Percentiles rank a stretch among this genome's conserved stretches.
Conservation (phyloP, 2,888 invertebrate species). For the Cotesia congregata region DNA sequence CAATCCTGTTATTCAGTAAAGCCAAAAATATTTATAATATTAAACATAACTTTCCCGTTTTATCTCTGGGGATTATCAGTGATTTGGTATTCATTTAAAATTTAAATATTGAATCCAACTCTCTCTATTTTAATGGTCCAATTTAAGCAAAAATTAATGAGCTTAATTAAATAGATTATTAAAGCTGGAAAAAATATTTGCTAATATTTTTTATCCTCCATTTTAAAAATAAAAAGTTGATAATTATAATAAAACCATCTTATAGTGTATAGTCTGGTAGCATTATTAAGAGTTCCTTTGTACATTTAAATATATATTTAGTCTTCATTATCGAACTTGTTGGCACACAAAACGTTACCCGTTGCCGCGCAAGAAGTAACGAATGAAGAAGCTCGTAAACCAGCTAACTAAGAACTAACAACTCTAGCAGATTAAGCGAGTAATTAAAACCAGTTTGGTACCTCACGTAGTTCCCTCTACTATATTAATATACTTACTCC, state of each 20-base stretch:
- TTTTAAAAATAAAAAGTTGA: not conserved
- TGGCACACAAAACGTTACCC: not conserved
- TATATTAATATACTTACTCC: not conserved
- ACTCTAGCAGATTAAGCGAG: constrained; percentile 48
- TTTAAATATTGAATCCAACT: no score
- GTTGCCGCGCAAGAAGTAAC: constrained; percentile 28
- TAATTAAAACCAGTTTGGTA: constrained; percentile 52
- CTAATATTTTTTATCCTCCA: no score
- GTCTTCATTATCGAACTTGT: constrained; percentile 9
- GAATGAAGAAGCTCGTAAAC: constrained; percentile 33
- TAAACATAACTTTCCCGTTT: no score
- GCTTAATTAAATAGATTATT: no score
- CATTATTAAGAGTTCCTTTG: not conserved
- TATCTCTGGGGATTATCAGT: no score
- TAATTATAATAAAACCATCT: not conserved
- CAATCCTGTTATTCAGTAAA: no score
- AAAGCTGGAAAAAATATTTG: no score
- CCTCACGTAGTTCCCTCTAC: not conserved
- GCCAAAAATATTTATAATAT: no score
- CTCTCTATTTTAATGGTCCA: no score
- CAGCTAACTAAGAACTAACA: constrained; percentile 48
- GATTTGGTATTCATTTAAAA: no score
- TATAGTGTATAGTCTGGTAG: not conserved
- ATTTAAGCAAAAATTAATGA: no score
- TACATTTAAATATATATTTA: constrained; percentile 1